Conservation (phyloP, 2,797 vertebrate genomes). For the Myotis daubentonii region DNA sequence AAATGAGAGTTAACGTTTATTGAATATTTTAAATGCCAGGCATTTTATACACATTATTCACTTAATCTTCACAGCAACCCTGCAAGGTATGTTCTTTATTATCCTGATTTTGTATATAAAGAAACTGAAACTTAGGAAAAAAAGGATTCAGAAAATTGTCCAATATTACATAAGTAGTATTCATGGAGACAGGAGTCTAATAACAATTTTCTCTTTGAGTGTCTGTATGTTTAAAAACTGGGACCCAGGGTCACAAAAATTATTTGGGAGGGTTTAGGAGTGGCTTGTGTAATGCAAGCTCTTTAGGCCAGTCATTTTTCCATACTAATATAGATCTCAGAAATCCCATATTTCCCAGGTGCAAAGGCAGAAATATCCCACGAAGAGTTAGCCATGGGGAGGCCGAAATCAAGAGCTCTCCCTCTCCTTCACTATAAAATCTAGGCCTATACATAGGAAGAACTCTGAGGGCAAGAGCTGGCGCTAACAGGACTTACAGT, state of each 20-base stretch:
- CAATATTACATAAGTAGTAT: neutral
- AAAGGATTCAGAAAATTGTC: neutral
- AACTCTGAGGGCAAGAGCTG: neutral
- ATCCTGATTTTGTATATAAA: neutral
- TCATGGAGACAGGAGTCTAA: slow-evolving; percentile 7
- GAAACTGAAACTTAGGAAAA: slow-evolving; percentile 32
- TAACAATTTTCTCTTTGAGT: slow-evolving; percentile 8
- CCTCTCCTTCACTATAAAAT: neutral
- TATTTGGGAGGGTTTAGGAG: slow-evolving; percentile 4
- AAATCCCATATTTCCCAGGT: neutral
- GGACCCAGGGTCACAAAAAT: neutral
- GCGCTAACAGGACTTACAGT: neutral
- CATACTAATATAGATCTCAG: neutral
- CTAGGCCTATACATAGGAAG: neutral
- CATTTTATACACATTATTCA: neutral
- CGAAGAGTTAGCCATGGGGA: neutral
- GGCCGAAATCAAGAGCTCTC: neutral
- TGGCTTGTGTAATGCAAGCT: neutral
- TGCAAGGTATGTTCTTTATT: neutral
- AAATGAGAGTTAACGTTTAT: slow-evolving; percentile 5
- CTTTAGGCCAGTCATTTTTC: neutral
- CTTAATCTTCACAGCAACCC: slow-evolving; percentile 4
- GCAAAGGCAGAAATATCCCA: slow-evolving; percentile 5
- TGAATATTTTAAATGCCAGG: slow-evolving; percentile 29
- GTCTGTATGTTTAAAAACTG: neutral